Conservation (phyloP, 2,113 vertebrate species). For the Microcebus griseorufus region DNA sequence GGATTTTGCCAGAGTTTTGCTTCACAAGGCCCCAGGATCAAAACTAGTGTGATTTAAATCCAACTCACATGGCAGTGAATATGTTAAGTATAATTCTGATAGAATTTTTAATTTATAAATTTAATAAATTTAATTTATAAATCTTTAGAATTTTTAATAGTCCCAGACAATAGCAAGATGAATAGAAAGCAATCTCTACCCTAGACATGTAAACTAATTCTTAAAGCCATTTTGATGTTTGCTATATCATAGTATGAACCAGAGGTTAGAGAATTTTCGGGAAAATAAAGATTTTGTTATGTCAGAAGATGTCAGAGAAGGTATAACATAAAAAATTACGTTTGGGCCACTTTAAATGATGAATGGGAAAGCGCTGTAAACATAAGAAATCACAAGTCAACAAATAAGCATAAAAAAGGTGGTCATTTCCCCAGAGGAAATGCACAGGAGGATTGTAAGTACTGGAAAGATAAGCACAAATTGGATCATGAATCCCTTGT, state of each 20-base stretch:
- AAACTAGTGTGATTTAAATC: too few species aligned
- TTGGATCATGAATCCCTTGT: background rate
- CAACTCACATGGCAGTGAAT: too few species aligned
- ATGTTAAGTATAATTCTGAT: background rate
- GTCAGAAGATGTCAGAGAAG: background rate
- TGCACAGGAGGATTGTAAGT: background rate
- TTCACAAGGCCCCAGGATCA: too few species aligned
- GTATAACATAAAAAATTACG: background rate
- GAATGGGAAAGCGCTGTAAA: background rate
- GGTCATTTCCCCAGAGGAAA: background rate
- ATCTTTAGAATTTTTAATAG: background rate
- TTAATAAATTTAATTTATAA: too few species aligned
- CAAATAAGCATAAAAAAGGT: background rate
- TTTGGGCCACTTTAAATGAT: background rate
- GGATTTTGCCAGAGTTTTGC: too few species aligned
- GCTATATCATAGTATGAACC: background rate
- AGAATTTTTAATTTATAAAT: too few species aligned
- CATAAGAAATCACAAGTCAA: background rate
- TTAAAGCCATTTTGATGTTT: background rate
- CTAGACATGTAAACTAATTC: background rate
- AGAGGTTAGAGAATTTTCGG: background rate
- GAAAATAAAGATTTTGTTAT: background rate
- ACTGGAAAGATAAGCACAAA: background rate
- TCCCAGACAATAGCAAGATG: background rate
- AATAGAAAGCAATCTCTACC: background rate